Evolutionary conservation across 2,113 vertebrate genomes (phyloP).

Genomic region (Azemiops feae): DNA sequence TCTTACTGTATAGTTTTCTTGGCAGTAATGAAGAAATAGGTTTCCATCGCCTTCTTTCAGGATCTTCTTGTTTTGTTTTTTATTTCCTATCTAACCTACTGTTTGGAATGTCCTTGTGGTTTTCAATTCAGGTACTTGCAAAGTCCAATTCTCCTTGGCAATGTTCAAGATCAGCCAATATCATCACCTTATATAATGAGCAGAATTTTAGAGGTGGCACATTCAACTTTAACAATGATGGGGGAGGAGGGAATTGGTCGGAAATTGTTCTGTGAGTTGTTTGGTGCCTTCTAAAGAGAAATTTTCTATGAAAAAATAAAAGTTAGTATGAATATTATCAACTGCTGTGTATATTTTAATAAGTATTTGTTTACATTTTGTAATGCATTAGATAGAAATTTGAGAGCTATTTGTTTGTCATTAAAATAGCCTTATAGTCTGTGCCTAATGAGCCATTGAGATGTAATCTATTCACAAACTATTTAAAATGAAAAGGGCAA

Average conservation of each 20-base stretch:
- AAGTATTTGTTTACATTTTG: constrained; percentile 25
- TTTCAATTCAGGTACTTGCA: neutral
- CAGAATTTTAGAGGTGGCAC: neutral
- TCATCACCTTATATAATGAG: neutral
- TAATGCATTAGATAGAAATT: constrained; percentile 2
- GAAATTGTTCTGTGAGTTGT: neutral
- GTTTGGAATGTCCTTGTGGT: neutral
- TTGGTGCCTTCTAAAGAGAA: neutral
- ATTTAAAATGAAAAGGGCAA: constrained; percentile 22
- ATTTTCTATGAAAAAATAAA: neutral
- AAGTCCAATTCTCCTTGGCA: neutral
- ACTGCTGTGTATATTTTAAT: neutral
- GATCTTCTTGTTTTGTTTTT: neutral
- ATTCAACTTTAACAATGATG: neutral
- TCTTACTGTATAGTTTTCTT: neutral
- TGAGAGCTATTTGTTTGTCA: constrained; percentile 15
- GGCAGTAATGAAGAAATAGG: neutral
- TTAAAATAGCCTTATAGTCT: constrained; percentile 10
- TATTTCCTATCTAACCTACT: neutral
- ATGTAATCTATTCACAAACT: neutral
- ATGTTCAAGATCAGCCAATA: neutral
- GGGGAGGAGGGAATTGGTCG: neutral
- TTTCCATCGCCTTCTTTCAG: neutral
- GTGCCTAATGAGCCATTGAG: constrained; percentile 19
- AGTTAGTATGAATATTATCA: neutral